Evolutionary conservation across 2,113 vertebrate genomes (phyloP), one percentile per base, ranked within the genome.

Genomic region (Lasiurus borealis): DNA sequence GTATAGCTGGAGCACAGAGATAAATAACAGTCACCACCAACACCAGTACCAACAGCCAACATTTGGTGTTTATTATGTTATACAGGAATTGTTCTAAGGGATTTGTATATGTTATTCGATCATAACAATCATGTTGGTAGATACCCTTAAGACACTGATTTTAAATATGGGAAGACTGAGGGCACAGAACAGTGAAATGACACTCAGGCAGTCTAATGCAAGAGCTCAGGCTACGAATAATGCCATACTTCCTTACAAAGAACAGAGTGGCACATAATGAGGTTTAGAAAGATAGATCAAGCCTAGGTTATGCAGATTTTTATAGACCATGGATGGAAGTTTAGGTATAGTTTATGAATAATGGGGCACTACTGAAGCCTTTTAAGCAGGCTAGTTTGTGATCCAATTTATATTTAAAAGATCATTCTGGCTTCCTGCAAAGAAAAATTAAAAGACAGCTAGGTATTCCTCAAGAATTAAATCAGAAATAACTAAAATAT

Each of bases 1-100:
- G 66, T 13, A 93, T 52, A 92, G 36, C 23, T 96, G 18, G 72
- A 95, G 85, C n/a, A 81, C 46, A 77, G 48, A 84, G 34, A 81
- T 23, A 9, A 76, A 77, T 77, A 88, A 88, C 44, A 31, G 76
- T 64, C 14, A 75, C 3, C 73, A 89, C 16, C 44, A 81, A 75
- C 7, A 54, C 2, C 50, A 92, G 44, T 80, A 89, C 29, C 31
- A 68, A 57, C 31, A 34, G 75, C 64, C 52, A 83, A 68, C 8
- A 87, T 18, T 34, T 36, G 40, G 81, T 66, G 83, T 72, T 73
- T 59, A 19, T 66, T 72, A 31, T 68, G 40, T 44, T 77, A 57
- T 6, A 25, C 6, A 83, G 59, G 40, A 71, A 81, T 16, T 69
- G 9, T 50, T 92, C n/a, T 72, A 66, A 48, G 21, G 69, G 44